phyloP scores from a whole-genome alignment of 2,797 vertebrate species.

The Danio tinwini region DNA sequence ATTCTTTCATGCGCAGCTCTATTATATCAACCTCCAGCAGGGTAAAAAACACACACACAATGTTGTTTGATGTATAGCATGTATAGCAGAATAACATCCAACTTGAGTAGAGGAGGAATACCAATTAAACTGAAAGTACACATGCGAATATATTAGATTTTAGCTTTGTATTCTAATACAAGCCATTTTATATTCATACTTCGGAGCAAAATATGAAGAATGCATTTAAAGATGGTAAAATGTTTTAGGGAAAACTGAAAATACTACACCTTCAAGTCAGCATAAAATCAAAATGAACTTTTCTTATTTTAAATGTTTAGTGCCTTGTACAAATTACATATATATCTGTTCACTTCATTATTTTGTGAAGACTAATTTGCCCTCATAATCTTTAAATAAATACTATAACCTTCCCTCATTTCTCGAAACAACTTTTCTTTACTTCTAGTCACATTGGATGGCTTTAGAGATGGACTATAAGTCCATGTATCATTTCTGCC shows the following conservation, averaged over 20 bases:
- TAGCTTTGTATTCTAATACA: background rate
- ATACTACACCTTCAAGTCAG: too few species aligned
- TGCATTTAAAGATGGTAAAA: background rate
- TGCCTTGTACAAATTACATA: too few species aligned
- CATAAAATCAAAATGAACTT: too few species aligned
- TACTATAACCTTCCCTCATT: too few species aligned
- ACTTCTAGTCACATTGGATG: too few species aligned
- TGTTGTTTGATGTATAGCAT: constrained; percentile 18
- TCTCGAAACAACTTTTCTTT: too few species aligned
- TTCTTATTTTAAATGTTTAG: too few species aligned
- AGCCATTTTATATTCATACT: background rate
- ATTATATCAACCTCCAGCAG: background rate
- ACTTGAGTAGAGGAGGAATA: constrained; percentile 13
- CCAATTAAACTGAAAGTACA: background rate
- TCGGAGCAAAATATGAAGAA: background rate
- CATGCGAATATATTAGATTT: background rate
- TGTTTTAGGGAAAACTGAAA: background rate
- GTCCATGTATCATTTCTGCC: too few species aligned
- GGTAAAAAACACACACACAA: background rate
- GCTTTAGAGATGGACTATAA: too few species aligned
- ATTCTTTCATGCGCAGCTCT: background rate
- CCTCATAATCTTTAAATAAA: too few species aligned
- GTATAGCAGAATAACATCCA: background rate
- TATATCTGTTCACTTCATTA: too few species aligned
- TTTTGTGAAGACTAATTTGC: too few species aligned